These are phyloP conservation scores for Drosophila santomea DNA, from an alignment of 1,140 invertebrate genomes.

Conservation along the genomic window DNA sequence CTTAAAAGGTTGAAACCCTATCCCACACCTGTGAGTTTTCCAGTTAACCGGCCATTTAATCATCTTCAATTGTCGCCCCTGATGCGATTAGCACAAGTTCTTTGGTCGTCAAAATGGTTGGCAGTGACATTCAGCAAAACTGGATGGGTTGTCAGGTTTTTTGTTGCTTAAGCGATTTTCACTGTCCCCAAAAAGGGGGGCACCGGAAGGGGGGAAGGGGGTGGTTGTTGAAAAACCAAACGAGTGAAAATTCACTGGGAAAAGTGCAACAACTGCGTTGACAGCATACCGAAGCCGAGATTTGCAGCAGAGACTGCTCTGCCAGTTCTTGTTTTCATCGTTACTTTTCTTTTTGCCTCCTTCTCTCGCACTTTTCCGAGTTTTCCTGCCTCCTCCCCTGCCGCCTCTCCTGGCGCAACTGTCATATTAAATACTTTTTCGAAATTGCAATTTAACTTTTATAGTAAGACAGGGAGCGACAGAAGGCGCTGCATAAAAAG, in stretches of 20 bases:
- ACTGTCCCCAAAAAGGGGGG: conserved; percentile 24
- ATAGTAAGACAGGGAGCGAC: conserved; percentile 44
- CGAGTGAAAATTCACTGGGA: conserved; percentile 14
- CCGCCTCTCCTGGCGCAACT: conserved; percentile 33
- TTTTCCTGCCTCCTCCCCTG: background rate
- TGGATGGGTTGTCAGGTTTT: conserved; percentile 40
- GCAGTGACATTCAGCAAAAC: conserved; percentile 29
- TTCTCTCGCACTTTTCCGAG: conserved; percentile 3
- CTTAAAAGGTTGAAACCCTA: background rate
- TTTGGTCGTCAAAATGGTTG: conserved; percentile 10
- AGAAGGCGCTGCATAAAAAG: background rate
- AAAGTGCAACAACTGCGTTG: conserved; percentile 17
- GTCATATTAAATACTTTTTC: conserved; percentile 76
- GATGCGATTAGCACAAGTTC: conserved; percentile 37
- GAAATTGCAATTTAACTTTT: conserved; percentile 76
- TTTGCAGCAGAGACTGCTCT: conserved; percentile 17
- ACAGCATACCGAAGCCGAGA: conserved; percentile 31
- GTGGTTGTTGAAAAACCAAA: no score
- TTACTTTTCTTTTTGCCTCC: background rate
- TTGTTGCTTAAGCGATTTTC: conserved; percentile 55
- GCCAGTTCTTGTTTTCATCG: conserved; percentile 18
- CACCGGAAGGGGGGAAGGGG: background rate
- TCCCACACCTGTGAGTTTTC: background rate
- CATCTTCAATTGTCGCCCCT: conserved; percentile 33
- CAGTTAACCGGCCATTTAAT: conserved; percentile 16